These are phyloP conservation scores for Hyphantria cunea DNA, from an alignment of 1,140 invertebrate species.

Conservation along the genomic window DNA sequence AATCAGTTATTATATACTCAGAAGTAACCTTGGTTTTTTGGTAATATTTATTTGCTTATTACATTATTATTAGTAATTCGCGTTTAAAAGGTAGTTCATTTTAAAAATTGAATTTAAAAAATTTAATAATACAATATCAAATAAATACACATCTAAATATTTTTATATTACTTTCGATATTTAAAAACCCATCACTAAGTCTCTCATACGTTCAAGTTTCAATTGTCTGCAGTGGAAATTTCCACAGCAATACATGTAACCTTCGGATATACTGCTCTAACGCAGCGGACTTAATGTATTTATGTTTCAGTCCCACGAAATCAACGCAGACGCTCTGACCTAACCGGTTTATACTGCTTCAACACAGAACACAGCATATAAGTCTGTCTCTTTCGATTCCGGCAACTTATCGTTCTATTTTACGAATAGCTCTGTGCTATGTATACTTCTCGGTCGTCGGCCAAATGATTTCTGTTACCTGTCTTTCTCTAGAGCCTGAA, in stretches of 20 bases:
- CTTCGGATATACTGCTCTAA: conserved; percentile 53
- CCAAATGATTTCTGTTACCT: conserved; percentile 79
- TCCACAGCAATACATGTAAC: conserved; percentile 78
- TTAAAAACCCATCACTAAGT: conserved; percentile 31
- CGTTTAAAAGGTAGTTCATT: too few relatives aligned
- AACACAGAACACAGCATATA: conserved; percentile 43
- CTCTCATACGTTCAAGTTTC: conserved; percentile 70
- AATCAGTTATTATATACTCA: too few relatives aligned
- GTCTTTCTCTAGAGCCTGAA: conserved; percentile 81
- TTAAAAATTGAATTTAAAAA: too few relatives aligned
- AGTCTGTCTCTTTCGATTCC: conserved; percentile 56
- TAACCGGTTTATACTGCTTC: conserved; percentile 56
- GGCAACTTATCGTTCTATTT: conserved; percentile 75
- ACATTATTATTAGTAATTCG: too few relatives aligned
- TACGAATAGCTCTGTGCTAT: conserved; percentile 80
- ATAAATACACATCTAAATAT: too few relatives aligned
- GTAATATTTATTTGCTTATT: too few relatives aligned
- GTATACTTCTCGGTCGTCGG: conserved; percentile 80
- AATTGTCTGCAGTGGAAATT: conserved; percentile 79
- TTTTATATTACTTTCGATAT: conserved; percentile 4
- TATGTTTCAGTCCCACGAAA: conserved; percentile 56
- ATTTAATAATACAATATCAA: too few relatives aligned
- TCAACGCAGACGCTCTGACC: conserved; percentile 77
- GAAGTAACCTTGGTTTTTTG: too few relatives aligned
- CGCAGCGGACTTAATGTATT: conserved; percentile 43